Percentiles rank a stretch among this genome's conserved stretches.
phyloP scores from a whole-genome alignment of 2,113 vertebrate species.

The Cynopterus brachyotis region DNA sequence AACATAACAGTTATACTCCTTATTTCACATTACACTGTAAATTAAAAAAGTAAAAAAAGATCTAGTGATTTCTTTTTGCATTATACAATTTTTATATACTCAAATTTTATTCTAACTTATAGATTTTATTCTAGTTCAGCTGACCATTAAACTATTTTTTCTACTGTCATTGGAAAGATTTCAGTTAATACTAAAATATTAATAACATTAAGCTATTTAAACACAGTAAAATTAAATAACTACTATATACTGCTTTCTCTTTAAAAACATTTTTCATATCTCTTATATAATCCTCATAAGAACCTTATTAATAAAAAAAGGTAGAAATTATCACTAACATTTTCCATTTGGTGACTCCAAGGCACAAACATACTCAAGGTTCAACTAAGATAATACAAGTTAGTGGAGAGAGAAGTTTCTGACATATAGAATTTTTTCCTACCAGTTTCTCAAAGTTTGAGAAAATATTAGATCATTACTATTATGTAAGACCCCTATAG shows the following conservation, averaged over 20 bases:
- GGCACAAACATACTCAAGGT: not conserved
- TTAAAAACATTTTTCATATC: not conserved
- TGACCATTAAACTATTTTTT: not conserved
- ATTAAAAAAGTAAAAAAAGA: slow-evolving; percentile 46
- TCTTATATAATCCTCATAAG: not conserved
- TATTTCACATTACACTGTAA: not conserved
- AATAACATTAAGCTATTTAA: not conserved
- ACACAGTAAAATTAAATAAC: not conserved
- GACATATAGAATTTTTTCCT: not conserved
- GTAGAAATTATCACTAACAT: not conserved
- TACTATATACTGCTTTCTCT: not conserved
- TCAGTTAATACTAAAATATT: slow-evolving; percentile 38
- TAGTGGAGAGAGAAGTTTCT: not conserved
- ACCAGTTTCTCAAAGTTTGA: not conserved
- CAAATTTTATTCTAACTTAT: slow-evolving; percentile 22
- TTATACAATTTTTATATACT: not conserved
- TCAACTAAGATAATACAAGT: not conserved
- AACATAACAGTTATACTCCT: slow-evolving; percentile 15
- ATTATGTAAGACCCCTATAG: not conserved
- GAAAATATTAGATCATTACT: not conserved
- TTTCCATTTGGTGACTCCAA: not conserved
- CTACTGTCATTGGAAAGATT: slow-evolving; percentile 25
- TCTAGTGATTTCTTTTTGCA: slow-evolving; percentile 4
- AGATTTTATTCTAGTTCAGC: not conserved
- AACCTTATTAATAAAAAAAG: not conserved